Evolutionary conservation across 2,113 vertebrate genomes (phyloP).

Genomic region (Macquaria ambigua): DNA sequence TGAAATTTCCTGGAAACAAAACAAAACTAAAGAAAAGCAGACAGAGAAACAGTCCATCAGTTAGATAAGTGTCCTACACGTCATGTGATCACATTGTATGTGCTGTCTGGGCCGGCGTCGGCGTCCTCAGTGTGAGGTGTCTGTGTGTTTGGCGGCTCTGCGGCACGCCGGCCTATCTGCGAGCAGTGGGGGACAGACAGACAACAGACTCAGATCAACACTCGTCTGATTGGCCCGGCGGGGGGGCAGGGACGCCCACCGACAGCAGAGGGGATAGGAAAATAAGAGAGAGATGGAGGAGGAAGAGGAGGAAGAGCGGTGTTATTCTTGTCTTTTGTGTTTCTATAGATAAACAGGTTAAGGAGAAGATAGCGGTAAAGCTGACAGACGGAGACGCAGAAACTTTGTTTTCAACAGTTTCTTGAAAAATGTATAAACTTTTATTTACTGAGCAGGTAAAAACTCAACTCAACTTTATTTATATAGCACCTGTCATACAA

Average conservation of each 20-base stretch:
- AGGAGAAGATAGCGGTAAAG: conserved; percentile 20
- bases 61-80: conserved; percentile 47
- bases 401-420: not conserved
- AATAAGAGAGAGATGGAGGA: conserved; percentile 43
- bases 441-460: no score
- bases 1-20: conserved; percentile 16
- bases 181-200: conserved; percentile 73
- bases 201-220: conserved; percentile 71
- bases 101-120: conserved; percentile 39
- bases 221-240: conserved; percentile 74
- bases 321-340: conserved; percentile 43
- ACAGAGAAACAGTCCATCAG: conserved; percentile 18
- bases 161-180: conserved; percentile 66
- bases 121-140: conserved; percentile 69
- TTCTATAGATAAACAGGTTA: conserved; percentile 58
- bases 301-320: conserved; percentile 14
- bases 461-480: no score
- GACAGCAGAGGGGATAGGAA: conserved; percentile 56
- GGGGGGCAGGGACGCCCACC: conserved; percentile 66
- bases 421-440: no score
- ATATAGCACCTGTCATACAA: no score
- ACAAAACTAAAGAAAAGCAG: not conserved
- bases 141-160: conserved; percentile 66
- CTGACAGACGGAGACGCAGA: not conserved
- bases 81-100: conserved; percentile 53